Evolutionary conservation across 1,140 invertebrate genomes (phyloP).

Genomic region (Danaus melanippus): DNA sequence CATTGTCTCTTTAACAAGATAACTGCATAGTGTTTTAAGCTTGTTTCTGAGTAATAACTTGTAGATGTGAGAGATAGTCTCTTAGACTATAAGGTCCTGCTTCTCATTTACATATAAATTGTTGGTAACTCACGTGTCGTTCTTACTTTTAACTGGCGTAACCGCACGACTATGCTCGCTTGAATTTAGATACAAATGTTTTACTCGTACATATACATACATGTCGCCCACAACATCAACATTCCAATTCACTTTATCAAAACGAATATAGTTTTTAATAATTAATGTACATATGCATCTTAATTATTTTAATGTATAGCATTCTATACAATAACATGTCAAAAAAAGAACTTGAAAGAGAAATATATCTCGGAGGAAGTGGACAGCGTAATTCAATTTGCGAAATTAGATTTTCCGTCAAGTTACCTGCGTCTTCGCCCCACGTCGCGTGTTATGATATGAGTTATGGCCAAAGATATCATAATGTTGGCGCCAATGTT

Average conservation of each 20-base stretch:
- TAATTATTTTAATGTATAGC: too few species aligned
- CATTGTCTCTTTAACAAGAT: too few species aligned
- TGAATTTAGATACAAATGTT: slow-evolving; percentile 14
- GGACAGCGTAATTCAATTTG: slow-evolving; percentile 66
- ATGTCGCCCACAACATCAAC: too few species aligned
- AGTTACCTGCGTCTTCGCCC: slow-evolving; percentile 59
- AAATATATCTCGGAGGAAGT: slow-evolving; percentile 51
- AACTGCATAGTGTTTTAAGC: too few species aligned
- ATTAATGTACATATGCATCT: too few species aligned
- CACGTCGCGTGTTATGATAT: slow-evolving; percentile 25
- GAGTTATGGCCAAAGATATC: slow-evolving; percentile 20
- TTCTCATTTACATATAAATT: slow-evolving; percentile 68
- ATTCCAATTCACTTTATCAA: too few species aligned
- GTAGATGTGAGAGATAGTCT: slow-evolving; percentile 6
- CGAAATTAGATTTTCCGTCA: slow-evolving; percentile 62
- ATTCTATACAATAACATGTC: slow-evolving; percentile 45
- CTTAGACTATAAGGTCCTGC: slow-evolving; percentile 32
- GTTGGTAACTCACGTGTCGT: slow-evolving; percentile 66
- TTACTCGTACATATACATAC: not conserved
- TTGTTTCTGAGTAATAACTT: too few species aligned
- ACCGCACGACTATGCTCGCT: slow-evolving; percentile 37
- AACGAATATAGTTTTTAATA: too few species aligned
- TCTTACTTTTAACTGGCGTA: slow-evolving; percentile 63
- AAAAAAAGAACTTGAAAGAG: slow-evolving; percentile 30
- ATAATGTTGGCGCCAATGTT: slow-evolving; percentile 28